phyloP scores from a whole-genome alignment of 2,888 invertebrate genomes.

The Pseudococcus jackbeardsleyi region DNA sequence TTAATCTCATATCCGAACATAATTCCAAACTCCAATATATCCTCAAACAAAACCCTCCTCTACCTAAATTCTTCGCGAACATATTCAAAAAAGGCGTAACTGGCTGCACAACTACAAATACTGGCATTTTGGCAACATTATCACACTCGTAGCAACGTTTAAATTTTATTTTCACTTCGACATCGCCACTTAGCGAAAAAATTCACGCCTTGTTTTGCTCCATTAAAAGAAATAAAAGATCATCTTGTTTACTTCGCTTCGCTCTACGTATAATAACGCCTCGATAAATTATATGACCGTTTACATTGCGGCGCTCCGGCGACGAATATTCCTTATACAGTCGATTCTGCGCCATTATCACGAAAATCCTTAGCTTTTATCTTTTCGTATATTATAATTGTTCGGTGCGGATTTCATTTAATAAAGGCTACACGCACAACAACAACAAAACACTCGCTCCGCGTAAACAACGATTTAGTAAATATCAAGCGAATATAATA shows the following conservation, averaged over 20 bases:
- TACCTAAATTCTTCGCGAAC: neutral
- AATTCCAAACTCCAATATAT: neutral
- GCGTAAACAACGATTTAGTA: constrained; percentile 13
- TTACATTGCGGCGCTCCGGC: neutral
- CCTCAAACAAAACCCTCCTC: neutral
- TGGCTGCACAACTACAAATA: neutral
- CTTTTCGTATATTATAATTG: constrained; percentile 13
- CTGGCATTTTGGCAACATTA: neutral
- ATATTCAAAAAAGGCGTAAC: constrained; percentile 39
- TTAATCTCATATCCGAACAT: neutral
- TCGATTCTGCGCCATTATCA: neutral
- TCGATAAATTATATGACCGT: neutral
- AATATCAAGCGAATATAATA: neutral
- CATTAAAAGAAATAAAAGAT: neutral
- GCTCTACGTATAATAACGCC: neutral
- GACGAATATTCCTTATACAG: neutral
- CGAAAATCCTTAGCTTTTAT: neutral
- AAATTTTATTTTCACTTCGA: neutral
- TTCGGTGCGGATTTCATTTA: neutral
- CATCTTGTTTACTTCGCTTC: constrained; percentile 20
- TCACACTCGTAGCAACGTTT: neutral
- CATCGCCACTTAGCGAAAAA: neutral
- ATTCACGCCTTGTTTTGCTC: constrained; percentile 16
- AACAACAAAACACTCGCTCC: neutral
- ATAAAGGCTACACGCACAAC: neutral